Conservation (phyloP, 2,797 vertebrate genomes). For the Erpetoichthys calabaricus region DNA sequence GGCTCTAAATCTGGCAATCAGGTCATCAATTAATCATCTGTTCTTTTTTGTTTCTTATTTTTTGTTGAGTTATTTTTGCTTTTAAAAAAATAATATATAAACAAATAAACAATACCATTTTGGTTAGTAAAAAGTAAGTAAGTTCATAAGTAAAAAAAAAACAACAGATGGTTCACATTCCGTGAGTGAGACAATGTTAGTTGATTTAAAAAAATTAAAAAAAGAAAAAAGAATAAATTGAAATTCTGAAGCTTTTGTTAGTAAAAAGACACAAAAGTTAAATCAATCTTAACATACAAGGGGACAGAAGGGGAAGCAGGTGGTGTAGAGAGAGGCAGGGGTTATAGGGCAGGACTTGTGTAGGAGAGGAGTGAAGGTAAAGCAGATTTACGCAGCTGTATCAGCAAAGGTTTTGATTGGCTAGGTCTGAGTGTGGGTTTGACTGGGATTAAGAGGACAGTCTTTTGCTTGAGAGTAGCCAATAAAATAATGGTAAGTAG, state of each 20-base stretch:
- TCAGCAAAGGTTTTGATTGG: neutral
- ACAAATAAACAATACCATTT: conserved; percentile 35
- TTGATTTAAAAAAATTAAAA: conserved; percentile 47
- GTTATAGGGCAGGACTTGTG: neutral
- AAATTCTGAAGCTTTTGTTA: conserved; percentile 55
- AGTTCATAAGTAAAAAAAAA: conserved; percentile 60
- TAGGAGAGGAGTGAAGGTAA: conserved; percentile 1
- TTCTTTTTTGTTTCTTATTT: neutral
- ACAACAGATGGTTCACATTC: conserved; percentile 73
- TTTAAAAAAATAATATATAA: conserved; percentile 39
- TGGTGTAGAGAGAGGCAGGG: neutral
- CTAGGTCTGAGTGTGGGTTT: neutral
- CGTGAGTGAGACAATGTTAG: conserved; percentile 77
- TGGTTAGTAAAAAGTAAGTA: conserved; percentile 64
- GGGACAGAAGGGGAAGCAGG: conserved; percentile 19
- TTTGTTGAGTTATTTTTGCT: conserved; percentile 1
- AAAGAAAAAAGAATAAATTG: conserved; percentile 30
- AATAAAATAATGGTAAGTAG: neutral
- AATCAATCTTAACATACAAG: conserved; percentile 36
- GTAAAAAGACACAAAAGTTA: conserved; percentile 65
- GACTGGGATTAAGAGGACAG: neutral
- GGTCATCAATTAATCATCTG: neutral
- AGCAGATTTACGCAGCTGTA: neutral
- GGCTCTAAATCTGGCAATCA: conserved; percentile 3
- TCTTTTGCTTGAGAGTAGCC: neutral